Percentiles rank a stretch among this genome's conserved stretches.
Evolutionary conservation across 2,888 invertebrate species (phyloP).

Genomic region (Poecilobothrus nobilitatus): DNA sequence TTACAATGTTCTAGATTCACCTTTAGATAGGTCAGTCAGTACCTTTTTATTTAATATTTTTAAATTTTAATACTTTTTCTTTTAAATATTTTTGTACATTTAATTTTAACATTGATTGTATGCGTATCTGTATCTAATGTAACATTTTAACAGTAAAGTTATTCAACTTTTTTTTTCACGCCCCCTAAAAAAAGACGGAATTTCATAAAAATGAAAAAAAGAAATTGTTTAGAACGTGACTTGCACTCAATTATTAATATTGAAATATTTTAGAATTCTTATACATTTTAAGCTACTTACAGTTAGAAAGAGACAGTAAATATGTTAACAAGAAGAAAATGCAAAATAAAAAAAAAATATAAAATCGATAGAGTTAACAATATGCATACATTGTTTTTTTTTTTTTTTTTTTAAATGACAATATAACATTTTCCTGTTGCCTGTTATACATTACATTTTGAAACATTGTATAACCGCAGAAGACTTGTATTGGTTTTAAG

Average conservation of each 20-base stretch:
- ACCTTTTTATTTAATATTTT: too few species aligned
- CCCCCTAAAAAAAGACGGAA: not conserved
- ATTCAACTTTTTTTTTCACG: not conserved
- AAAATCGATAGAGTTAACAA: not conserved
- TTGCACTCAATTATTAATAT: conserved; percentile 1
- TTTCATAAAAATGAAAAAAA: not conserved
- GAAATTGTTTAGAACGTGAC: not conserved
- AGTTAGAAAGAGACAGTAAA: not conserved
- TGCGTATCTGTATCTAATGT: too few species aligned
- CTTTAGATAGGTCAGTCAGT: too few species aligned
- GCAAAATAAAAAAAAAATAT: too few species aligned
- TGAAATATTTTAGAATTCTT: not conserved
- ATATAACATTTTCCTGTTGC: not conserved
- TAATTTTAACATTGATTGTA: too few species aligned
- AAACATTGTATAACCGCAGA: not conserved
- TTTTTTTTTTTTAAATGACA: not conserved
- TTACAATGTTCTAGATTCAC: too few species aligned
- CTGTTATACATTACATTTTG: not conserved
- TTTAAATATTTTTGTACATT: too few species aligned
- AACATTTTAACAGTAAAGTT: too few species aligned
- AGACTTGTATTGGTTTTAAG: too few species aligned
- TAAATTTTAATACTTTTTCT: too few species aligned
- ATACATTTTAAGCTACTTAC: not conserved
- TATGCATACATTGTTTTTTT: not conserved
- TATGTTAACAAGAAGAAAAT: not conserved